Evolutionary conservation across 30 jellyfish, hydroid and myxozoan genomes (phyloP).

Genomic region (Hydra vulgaris): DNA sequence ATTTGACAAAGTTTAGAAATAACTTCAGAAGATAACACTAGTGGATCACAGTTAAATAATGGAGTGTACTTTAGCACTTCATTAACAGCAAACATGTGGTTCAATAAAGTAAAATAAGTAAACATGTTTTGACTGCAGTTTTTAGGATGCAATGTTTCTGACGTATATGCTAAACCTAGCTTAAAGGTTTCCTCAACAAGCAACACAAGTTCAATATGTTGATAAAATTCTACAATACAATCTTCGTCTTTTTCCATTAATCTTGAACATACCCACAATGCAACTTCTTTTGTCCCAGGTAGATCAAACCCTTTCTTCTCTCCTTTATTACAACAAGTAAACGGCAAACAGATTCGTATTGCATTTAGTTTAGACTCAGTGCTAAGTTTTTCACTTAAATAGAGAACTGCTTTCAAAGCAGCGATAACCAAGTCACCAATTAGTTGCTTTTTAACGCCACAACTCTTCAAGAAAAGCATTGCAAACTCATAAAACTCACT

Average conservation of each 20-base stretch:
- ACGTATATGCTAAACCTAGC: neutral
- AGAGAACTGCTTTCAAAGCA: neutral
- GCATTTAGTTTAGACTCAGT: neutral
- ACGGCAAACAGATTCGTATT: neutral
- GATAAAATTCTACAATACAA: neutral
- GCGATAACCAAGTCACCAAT: neutral
- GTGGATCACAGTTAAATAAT: neutral
- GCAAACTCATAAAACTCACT: neutral
- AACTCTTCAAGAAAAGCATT: neutral
- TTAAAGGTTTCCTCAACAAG: conserved; percentile 4
- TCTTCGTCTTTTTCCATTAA: neutral
- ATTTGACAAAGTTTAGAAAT: neutral
- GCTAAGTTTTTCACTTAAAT: neutral
- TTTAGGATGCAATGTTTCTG: conserved; percentile 1
- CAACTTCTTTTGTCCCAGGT: conserved; percentile 1
- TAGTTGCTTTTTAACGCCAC: neutral
- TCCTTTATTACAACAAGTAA: neutral
- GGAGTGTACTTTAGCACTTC: conserved; percentile 1
- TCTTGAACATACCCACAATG: conserved; percentile 1
- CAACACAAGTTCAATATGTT: neutral
- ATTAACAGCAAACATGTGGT: conserved; percentile 1
- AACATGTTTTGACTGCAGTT: conserved; percentile 6
- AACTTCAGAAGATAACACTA: neutral
- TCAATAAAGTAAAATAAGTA: neutral
- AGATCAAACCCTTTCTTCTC: neutral